A percentile compares a stretch with the other conserved stretches of the same genome.
Evolutionary conservation across 2,888 invertebrate species (phyloP).

Genomic region (Synanthedon vespiformis): DNA sequence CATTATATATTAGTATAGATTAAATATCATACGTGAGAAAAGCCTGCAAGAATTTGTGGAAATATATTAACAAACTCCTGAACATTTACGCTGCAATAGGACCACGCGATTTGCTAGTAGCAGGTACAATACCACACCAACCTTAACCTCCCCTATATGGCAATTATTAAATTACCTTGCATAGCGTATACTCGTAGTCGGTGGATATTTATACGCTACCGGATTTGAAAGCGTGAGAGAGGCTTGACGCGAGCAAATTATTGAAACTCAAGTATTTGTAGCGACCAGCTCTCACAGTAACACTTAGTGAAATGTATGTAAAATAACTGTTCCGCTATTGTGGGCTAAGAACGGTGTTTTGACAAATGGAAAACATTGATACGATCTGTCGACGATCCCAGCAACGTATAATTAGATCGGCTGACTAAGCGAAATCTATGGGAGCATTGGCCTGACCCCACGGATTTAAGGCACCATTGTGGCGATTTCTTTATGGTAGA

Average conservation of each 20-base stretch:
- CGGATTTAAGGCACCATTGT: constrained; percentile 38
- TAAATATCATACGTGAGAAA: too few species aligned
- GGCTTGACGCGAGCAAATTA: neutral
- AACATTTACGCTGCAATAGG: too few species aligned
- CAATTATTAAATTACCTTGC: too few species aligned
- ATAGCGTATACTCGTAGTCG: too few species aligned
- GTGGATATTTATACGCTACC: neutral
- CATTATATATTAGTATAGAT: too few species aligned
- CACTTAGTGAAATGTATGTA: neutral
- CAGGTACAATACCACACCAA: too few species aligned
- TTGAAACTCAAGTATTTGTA: neutral
- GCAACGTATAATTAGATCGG: constrained; percentile 36
- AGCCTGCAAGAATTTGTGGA: too few species aligned
- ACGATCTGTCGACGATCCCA: constrained; percentile 25
- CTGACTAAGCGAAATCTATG: constrained; percentile 50
- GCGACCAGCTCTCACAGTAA: neutral
- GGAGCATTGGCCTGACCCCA: constrained; percentile 25
- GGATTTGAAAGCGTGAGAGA: neutral
- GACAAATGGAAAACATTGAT: constrained; percentile 32
- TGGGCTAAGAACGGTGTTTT: constrained; percentile 18
- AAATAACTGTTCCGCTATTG: neutral
- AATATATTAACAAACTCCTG: too few species aligned
- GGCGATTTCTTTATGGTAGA: constrained; percentile 32
- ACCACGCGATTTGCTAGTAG: too few species aligned
- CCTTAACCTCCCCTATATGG: too few species aligned